A percentile compares a stretch with the other conserved stretches of the same genome.
Evolutionary conservation across 2,888 invertebrate genomes (phyloP).

Genomic region (Volucella inflata): DNA sequence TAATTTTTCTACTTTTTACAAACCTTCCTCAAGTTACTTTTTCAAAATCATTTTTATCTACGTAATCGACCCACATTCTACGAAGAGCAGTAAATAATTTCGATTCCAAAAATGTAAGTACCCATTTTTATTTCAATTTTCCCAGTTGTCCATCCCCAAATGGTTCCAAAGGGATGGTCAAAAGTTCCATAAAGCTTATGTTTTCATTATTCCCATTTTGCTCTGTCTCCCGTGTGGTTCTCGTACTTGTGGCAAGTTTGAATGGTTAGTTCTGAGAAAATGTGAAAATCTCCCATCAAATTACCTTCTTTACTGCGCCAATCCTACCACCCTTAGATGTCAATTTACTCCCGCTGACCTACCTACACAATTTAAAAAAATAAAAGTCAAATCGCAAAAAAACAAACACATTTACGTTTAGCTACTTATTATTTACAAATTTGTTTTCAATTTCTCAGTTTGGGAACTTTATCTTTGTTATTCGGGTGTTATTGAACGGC

Average conservation of each 20-base stretch:
- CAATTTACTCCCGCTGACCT: conserved; percentile 10
- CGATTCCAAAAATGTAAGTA: too few relatives aligned
- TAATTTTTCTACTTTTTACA: too few relatives aligned
- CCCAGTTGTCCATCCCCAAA: too few relatives aligned
- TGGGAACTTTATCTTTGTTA: conserved; percentile 57
- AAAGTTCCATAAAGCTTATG: conserved; percentile 38
- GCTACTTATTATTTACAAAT: conserved; percentile 70
- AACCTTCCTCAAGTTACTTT: too few relatives aligned
- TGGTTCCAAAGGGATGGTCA: conserved; percentile 1
- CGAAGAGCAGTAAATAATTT: too few relatives aligned
- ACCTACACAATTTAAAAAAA: neutral
- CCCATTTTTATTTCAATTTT: too few relatives aligned
- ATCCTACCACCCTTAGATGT: conserved; percentile 15
- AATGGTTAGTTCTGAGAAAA: conserved; percentile 25
- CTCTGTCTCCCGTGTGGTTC: too few relatives aligned
- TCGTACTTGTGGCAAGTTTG: conserved; percentile 41
- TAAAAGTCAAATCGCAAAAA: conserved; percentile 12
- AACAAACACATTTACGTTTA: conserved; percentile 45
- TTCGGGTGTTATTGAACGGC: too few relatives aligned
- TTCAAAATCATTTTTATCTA: too few relatives aligned
- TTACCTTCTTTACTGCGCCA: conserved; percentile 31
- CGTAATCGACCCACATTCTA: too few relatives aligned
- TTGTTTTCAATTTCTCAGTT: conserved; percentile 69
- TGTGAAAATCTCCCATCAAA: conserved; percentile 48
- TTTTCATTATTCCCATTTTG: conserved; percentile 19